phyloP scores from a whole-genome alignment of 2,113 vertebrate genomes.

The Heterotis niloticus region DNA sequence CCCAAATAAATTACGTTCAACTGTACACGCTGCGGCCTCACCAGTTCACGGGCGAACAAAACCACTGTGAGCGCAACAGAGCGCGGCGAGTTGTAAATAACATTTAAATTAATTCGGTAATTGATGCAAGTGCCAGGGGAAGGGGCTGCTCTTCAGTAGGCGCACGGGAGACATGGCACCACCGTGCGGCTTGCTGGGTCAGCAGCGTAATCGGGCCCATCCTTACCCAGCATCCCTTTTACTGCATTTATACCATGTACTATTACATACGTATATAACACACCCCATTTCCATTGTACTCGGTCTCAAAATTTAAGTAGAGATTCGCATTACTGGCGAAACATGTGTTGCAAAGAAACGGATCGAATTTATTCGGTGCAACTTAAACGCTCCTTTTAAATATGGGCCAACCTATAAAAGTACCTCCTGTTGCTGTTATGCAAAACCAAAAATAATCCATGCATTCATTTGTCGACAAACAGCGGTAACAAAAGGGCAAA shows the following conservation, averaged over 20 bases:
- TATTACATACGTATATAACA: too few relatives aligned
- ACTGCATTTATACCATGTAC: neutral
- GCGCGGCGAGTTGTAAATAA: neutral
- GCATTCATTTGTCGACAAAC: neutral
- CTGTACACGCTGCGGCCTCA: too few relatives aligned
- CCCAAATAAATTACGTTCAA: neutral
- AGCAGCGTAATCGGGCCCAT: neutral
- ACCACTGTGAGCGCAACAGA: neutral
- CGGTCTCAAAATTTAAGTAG: neutral
- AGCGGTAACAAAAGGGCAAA: neutral
- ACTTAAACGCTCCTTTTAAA: neutral
- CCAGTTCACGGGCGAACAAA: neutral
- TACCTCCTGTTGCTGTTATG: neutral
- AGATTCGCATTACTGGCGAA: neutral
- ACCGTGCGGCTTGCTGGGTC: neutral
- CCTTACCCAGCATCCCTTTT: neutral
- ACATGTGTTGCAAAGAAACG: neutral
- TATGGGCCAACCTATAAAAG: neutral
- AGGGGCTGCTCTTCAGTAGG: neutral
- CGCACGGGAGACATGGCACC: neutral
- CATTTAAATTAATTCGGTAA: constrained; percentile 4
- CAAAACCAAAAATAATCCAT: constrained; percentile 4
- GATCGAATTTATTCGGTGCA: neutral
- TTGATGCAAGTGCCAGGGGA: neutral
- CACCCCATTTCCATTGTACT: too few relatives aligned